Conservation (phyloP, 2,888 invertebrate species). For the Cephus spinipes region DNA sequence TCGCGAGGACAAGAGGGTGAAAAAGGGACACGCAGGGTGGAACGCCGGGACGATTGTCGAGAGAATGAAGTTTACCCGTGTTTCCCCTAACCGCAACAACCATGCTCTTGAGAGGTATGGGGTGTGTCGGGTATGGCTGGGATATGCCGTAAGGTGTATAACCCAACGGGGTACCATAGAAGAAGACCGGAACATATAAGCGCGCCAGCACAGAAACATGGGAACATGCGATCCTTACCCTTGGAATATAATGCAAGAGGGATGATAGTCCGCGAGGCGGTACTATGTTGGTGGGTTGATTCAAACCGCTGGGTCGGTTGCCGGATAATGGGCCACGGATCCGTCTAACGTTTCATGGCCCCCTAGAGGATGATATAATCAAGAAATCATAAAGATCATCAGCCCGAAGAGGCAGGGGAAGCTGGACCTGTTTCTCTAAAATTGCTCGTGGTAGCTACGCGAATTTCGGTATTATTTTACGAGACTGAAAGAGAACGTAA, state of each 20-base stretch:
- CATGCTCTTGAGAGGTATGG: background rate
- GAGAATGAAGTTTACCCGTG: conserved; percentile 33
- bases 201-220: background rate
- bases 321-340: background rate
- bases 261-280: background rate
- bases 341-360: background rate
- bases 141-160: conserved; percentile 6
- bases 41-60: background rate
- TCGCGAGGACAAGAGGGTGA: background rate
- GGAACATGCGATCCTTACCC: background rate
- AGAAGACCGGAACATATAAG: background rate
- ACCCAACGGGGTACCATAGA: conserved; percentile 5
- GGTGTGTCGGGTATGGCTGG: background rate
- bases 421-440: background rate
- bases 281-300: background rate
- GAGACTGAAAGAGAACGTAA: background rate
- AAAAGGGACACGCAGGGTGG: background rate
- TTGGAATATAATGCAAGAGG: conserved; percentile 3
- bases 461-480: background rate
- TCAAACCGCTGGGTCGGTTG: background rate
- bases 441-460: background rate
- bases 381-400: conserved; percentile 7
- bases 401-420: background rate
- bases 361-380: background rate
- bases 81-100: conserved; percentile 28